Evolutionary conservation across 1,140 invertebrate genomes (phyloP).

Genomic region (Drosophila persimilis): DNA sequence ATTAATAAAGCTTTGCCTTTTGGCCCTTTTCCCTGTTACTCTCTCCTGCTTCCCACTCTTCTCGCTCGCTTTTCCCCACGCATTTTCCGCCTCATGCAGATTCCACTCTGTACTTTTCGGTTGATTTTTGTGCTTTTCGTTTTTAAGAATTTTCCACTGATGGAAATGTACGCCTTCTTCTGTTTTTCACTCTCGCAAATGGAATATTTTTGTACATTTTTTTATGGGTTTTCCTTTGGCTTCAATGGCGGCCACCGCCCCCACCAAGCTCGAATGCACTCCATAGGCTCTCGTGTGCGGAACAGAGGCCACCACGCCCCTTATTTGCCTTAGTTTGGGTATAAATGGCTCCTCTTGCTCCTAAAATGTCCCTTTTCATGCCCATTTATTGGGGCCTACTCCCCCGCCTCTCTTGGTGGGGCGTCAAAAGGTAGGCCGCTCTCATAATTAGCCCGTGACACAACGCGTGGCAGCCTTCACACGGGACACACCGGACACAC

Average conservation of each 20-base stretch:
- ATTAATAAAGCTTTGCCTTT: neutral
- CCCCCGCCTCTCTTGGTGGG: constrained; percentile 3
- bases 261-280: too few species aligned
- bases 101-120: constrained; percentile 43
- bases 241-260: neutral
- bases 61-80: neutral
- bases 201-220: constrained; percentile 49
- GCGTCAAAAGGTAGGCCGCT: constrained; percentile 37
- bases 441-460: constrained; percentile 52
- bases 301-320: too few species aligned
- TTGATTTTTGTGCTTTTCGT: constrained; percentile 25
- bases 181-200: constrained; percentile 29
- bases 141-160: constrained; percentile 20
- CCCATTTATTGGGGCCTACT: constrained; percentile 4
- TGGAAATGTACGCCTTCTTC: constrained; percentile 13
- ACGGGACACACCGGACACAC: constrained; percentile 6
- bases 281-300: too few species aligned
- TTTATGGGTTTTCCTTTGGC: constrained; percentile 26
- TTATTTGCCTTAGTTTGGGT: too few species aligned
- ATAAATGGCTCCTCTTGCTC: too few species aligned
- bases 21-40: neutral
- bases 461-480: neutral
- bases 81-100: constrained; percentile 39
- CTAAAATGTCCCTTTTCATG: neutral
- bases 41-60: constrained; percentile 3